Evolutionary conservation across 2,797 vertebrate genomes (phyloP).

Genomic region (Lacerta agilis): DNA sequence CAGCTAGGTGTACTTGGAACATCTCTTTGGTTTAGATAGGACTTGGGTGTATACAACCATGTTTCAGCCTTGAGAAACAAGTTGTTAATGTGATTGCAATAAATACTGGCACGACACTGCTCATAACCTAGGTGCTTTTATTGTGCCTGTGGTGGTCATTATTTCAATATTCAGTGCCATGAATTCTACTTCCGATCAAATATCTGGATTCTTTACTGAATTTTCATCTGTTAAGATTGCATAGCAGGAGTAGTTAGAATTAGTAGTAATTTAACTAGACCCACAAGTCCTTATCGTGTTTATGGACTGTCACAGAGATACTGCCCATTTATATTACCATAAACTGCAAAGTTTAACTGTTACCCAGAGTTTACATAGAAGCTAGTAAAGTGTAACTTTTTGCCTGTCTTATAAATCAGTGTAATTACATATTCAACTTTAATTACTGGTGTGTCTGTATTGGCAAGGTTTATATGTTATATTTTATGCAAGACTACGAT

Average conservation of each 20-base stretch:
- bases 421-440: constrained; percentile 92
- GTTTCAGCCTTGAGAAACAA: not conserved
- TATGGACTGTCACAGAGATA: constrained; percentile 81
- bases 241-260: constrained; percentile 60
- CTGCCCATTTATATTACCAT: constrained; percentile 80
- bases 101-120: not conserved
- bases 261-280: constrained; percentile 71
- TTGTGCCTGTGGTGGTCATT: not conserved
- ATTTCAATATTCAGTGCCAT: not conserved
- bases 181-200: constrained; percentile 33
- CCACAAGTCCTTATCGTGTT: constrained; percentile 78
- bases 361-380: constrained; percentile 85
- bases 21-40: not conserved
- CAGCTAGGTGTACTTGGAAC: not conserved
- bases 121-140: not conserved
- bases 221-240: constrained; percentile 56
- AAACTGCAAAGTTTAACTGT: constrained; percentile 85
- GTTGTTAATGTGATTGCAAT: not conserved
- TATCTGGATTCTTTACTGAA: constrained; percentile 56
- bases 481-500: constrained; percentile 94
- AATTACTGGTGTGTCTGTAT: constrained; percentile 93
- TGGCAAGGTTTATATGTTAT: constrained; percentile 92
- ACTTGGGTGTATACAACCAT: not conserved
- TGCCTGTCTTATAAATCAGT: constrained; percentile 89
- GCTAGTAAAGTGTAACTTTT: constrained; percentile 86